phyloP scores from a whole-genome alignment of 37 sponge, comb jelly and placozoan genomes.

The Cladorhizidae sp. region DNA sequence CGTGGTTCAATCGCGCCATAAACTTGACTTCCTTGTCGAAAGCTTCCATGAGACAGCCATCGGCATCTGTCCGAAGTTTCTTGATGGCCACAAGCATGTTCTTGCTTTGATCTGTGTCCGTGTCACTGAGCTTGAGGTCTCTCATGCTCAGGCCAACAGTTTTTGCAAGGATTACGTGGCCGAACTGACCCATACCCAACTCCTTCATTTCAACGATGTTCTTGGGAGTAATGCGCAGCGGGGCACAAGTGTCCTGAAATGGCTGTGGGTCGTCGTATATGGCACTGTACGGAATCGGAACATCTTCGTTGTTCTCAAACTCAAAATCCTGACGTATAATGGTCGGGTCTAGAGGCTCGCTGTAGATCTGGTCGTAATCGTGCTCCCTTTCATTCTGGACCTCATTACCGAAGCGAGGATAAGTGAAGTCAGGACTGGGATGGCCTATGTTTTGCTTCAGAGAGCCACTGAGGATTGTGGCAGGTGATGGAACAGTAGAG shows the following conservation, averaged over 20 bases:
- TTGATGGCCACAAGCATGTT: constrained; percentile 73
- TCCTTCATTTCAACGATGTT: constrained; percentile 59
- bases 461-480: constrained; percentile 57
- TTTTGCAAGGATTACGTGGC: constrained; percentile 68
- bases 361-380: constrained; percentile 72
- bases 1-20: constrained; percentile 78
- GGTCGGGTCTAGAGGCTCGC: constrained; percentile 63
- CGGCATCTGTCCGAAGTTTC: constrained; percentile 69
- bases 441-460: constrained; percentile 22
- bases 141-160: constrained; percentile 46
- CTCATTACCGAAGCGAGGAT: constrained; percentile 46
- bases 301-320: background rate
- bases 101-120: constrained; percentile 34
- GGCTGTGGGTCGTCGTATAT: constrained; percentile 67
- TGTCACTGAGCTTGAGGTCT: constrained; percentile 60
- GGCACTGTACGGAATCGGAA: constrained; percentile 64
- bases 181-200: constrained; percentile 81
- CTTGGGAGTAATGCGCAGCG: constrained; percentile 27
- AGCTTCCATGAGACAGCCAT: constrained; percentile 53
- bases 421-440: constrained; percentile 47
- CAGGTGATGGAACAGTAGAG: constrained; percentile 58
- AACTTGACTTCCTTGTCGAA: constrained; percentile 85
- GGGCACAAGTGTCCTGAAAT: background rate
- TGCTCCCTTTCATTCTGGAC: constrained; percentile 4
- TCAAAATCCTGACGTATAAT: constrained; percentile 46